Conservation (phyloP, 2,113 vertebrate genomes). For the Pavo muticus region DNA sequence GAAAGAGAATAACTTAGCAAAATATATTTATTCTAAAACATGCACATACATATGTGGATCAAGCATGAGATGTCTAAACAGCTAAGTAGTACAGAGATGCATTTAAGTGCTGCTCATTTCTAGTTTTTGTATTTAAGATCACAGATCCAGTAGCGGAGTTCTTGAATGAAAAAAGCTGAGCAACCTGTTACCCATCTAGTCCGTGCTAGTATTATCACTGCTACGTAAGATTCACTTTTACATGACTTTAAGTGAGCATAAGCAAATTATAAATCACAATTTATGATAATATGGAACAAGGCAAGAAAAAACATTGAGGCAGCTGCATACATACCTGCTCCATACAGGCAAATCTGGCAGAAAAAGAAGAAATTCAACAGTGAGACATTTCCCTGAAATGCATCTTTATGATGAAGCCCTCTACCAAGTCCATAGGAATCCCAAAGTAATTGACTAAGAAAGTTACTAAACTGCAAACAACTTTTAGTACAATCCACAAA, state of each 20-base stretch:
- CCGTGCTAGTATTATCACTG: background rate
- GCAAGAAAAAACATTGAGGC: background rate
- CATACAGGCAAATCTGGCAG: background rate
- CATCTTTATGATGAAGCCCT: background rate
- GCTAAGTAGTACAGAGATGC: background rate
- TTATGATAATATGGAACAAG: background rate
- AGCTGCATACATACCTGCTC: background rate
- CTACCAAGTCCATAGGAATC: background rate
- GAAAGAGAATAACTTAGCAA: accelerated
- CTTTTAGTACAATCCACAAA: background rate
- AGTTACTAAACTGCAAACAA: background rate
- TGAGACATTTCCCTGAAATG: background rate
- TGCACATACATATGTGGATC: accelerated
- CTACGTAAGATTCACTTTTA: background rate
- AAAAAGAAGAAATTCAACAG: background rate
- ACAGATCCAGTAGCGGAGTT: background rate
- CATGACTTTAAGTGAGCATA: background rate
- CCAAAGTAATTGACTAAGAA: background rate
- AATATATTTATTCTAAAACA: background rate
- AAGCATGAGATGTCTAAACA: background rate
- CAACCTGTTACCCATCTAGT: background rate
- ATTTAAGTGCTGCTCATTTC: background rate
- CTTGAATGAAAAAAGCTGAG: background rate
- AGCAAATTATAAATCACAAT: background rate
- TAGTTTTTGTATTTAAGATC: too few relatives aligned